Evolutionary conservation across 2,113 vertebrate genomes (phyloP).

Genomic region (Alectura lathami): DNA sequence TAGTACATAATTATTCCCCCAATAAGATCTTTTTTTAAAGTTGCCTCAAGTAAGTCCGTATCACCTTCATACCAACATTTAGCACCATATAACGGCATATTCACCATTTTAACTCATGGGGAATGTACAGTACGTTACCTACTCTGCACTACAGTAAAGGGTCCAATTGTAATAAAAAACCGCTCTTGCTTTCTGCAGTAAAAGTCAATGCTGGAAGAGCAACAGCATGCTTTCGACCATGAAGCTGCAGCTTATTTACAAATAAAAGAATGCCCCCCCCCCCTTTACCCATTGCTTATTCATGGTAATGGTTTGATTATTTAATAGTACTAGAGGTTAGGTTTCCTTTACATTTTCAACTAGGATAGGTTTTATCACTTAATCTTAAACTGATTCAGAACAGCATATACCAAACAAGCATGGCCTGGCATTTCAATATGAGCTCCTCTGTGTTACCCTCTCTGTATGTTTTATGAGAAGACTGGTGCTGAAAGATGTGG

Average conservation of each 20-base stretch:
- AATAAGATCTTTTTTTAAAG: fast-evolving
- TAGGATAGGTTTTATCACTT: neutral
- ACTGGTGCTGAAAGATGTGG: neutral
- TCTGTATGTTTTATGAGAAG: neutral
- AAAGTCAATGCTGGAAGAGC: neutral
- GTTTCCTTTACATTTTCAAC: slow-evolving; percentile 8
- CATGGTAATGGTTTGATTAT: neutral
- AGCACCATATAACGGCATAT: slow-evolving; percentile 57
- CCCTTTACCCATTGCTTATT: slow-evolving; percentile 47
- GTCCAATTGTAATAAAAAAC: slow-evolving; percentile 1
- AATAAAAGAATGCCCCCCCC: slow-evolving; percentile 6
- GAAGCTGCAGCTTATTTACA: slow-evolving; percentile 67
- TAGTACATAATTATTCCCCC: neutral
- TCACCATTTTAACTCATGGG: slow-evolving; percentile 1
- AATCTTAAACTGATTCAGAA: neutral
- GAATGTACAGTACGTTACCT: neutral
- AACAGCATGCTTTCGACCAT: slow-evolving; percentile 51
- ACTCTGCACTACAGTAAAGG: neutral
- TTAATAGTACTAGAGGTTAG: neutral
- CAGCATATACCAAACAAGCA: neutral
- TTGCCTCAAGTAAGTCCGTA: neutral
- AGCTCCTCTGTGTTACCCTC: neutral
- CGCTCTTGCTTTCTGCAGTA: neutral
- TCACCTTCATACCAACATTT: slow-evolving; percentile 10
- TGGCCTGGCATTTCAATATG: neutral